Base-by-base conservation (phyloP, 2,113 vertebrate genomes). In the Gila orcuttii region DNA sequence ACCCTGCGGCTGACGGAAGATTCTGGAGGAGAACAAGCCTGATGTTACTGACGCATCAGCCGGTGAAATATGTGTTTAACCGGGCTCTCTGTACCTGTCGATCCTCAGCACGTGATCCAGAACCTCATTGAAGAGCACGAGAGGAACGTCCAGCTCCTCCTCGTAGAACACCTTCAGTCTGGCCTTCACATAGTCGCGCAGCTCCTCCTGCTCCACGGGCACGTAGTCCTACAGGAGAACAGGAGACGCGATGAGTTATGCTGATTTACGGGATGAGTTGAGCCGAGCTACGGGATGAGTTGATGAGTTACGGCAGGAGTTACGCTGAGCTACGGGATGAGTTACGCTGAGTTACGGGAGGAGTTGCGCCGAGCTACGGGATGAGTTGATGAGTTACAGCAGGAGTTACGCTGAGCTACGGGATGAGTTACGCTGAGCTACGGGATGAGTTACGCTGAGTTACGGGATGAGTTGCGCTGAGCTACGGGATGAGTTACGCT, bases 161-260 rank as follows among this genome's bases (percentile, higher is more conserved):
- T 99, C 98, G 21, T 99, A 99, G 82, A 99, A 99, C 87, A 99
- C 98, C 92, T 99, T 99, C 89, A 99, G 95, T 82, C 98, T 96
- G 9, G 98, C 98, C 93, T 99, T 99, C 79, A 99, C 98, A 1
- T 99, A 99, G 88, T 99, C 98, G 86, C 98, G 95, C 84, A 99
- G 88, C 90, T 99, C 98, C 90, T 99, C 98, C 68, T 99, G 98
- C 91, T 99, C 98, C 73, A 99, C 98, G 82, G 98, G 98, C 89
- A 99, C 96, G 86, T 99, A 99, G 91, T 99, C 98, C 98, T 99
- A 80, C 2, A 92, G 76, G 17, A 57, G 52, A 57, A 79, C 2
- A 92, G 76, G 17, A 57, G 52, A 57, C 19, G 19, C 6, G 19
- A 42, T 42, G 42, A 42, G 39, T 42, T 42, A 2, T 0, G 8